Evolutionary conservation across 1,140 invertebrate genomes (phyloP).

Genomic region (Drosophila baimaii): DNA sequence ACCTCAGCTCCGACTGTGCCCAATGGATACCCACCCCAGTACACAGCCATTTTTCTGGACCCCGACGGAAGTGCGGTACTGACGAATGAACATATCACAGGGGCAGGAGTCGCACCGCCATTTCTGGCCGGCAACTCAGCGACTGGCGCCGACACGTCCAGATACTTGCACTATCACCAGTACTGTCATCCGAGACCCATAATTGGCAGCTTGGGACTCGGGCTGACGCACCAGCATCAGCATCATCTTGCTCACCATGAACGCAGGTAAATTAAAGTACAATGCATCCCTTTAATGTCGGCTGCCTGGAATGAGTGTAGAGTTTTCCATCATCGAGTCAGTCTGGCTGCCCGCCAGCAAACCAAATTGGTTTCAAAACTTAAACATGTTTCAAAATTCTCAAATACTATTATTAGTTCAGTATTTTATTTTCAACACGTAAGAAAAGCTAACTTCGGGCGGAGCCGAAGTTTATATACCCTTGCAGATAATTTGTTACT

Average conservation of each 20-base stretch:
- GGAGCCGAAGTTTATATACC: no score
- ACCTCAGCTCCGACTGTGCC: neutral
- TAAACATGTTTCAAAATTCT: no score
- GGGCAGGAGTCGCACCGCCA: slow-evolving; percentile 40
- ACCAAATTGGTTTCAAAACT: no score
- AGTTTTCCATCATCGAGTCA: neutral
- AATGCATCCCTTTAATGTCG: neutral
- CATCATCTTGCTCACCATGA: slow-evolving; percentile 48
- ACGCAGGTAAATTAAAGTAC: slow-evolving; percentile 56
- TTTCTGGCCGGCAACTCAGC: slow-evolving; percentile 37
- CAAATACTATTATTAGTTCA: no score
- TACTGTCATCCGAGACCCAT: slow-evolving; percentile 67
- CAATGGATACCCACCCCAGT: slow-evolving; percentile 65
- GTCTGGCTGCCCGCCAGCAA: no score
- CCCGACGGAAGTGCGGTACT: slow-evolving; percentile 12
- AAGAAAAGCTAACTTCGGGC: no score
- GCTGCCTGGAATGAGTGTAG: neutral
- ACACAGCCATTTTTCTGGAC: slow-evolving; percentile 72
- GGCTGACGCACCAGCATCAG: slow-evolving; percentile 38
- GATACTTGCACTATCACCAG: slow-evolving; percentile 68
- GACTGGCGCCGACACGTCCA: slow-evolving; percentile 38
- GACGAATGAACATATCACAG: slow-evolving; percentile 47
- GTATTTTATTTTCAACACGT: no score
- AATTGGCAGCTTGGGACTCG: slow-evolving; percentile 34
- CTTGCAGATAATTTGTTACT: no score